phyloP scores from a whole-genome alignment of 2,797 vertebrate genomes.

The Xenops minutus region DNA sequence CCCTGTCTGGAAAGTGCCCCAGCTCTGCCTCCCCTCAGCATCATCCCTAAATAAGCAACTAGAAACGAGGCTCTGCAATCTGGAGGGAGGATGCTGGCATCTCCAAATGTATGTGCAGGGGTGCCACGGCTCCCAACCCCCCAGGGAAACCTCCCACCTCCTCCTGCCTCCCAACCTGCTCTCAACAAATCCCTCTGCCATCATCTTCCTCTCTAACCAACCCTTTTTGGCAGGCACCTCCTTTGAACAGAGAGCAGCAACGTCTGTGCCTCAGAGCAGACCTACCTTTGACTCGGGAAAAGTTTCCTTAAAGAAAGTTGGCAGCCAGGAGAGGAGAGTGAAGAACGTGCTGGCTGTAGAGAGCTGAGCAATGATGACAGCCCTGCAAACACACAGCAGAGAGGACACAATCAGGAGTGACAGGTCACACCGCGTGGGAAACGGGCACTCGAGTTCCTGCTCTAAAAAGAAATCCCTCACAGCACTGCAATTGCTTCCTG shows the following conservation, averaged over 20 bases:
- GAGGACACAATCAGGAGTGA: neutral
- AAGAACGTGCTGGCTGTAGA: constrained; percentile 91
- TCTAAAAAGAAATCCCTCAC: neutral
- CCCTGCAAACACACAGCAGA: constrained; percentile 71
- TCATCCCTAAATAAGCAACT: neutral
- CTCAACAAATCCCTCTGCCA: neutral
- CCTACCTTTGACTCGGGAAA: constrained; percentile 92
- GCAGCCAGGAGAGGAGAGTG: constrained; percentile 94
- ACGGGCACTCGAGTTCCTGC: fast-evolving
- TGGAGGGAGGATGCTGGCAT: neutral
- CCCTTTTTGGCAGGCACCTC: fast-evolving
- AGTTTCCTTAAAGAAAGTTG: constrained; percentile 93
- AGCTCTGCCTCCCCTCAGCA: neutral
- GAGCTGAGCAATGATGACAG: constrained; percentile 90
- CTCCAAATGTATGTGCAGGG: neutral
- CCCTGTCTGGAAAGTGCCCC: neutral
- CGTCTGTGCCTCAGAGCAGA: fast-evolving
- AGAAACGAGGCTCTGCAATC: neutral
- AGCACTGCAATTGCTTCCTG: neutral
- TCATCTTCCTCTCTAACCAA: neutral
- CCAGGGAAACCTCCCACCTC: neutral
- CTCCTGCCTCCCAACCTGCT: neutral
- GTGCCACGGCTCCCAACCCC: fast-evolving
- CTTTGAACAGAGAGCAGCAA: fast-evolving
- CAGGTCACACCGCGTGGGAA: neutral